Evolutionary conservation across 2,888 invertebrate species (phyloP).

Genomic region (Hetaerina titia): DNA sequence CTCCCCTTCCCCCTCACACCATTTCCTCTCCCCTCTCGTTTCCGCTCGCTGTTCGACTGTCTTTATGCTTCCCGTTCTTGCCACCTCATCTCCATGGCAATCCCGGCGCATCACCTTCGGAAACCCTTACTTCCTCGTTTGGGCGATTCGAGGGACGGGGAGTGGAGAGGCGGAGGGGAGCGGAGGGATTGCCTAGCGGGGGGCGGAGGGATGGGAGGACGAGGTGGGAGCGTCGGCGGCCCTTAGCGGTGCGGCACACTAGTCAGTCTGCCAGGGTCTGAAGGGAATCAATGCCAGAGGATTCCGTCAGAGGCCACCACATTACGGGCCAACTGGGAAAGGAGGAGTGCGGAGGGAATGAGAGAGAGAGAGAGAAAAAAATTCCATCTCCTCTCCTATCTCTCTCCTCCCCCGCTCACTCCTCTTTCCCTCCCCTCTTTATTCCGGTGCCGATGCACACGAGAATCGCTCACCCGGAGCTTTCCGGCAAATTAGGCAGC

Average conservation of each 20-base stretch:
- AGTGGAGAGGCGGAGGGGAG: not conserved
- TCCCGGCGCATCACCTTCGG: conserved; percentile 35
- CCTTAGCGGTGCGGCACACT: conserved; percentile 15
- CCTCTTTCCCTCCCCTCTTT: conserved; percentile 46
- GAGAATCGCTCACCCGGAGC: conserved; percentile 69
- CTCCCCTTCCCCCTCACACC: not conserved
- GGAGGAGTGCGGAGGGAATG: not conserved
- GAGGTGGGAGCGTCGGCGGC: not conserved
- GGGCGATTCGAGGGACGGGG: not conserved
- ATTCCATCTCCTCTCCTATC: not conserved
- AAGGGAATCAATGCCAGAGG: conserved; percentile 46
- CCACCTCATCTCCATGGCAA: conserved; percentile 47
- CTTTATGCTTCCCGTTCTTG: conserved; percentile 35
- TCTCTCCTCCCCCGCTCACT: not conserved
- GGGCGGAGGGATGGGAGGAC: not conserved
- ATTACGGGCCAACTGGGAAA: not conserved
- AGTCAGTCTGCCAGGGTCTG: conserved; percentile 42
- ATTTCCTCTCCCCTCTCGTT: not conserved
- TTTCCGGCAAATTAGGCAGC: conserved; percentile 72
- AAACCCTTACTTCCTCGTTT: not conserved
- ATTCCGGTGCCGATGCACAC: conserved; percentile 64
- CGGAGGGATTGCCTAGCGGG: not conserved
- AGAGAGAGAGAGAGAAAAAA: conserved; percentile 17
- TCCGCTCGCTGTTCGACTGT: not conserved
- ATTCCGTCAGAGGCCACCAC: conserved; percentile 40